Evolutionary conservation across 2,113 vertebrate genomes (phyloP).

Genomic region (Bos javanicus): DNA sequence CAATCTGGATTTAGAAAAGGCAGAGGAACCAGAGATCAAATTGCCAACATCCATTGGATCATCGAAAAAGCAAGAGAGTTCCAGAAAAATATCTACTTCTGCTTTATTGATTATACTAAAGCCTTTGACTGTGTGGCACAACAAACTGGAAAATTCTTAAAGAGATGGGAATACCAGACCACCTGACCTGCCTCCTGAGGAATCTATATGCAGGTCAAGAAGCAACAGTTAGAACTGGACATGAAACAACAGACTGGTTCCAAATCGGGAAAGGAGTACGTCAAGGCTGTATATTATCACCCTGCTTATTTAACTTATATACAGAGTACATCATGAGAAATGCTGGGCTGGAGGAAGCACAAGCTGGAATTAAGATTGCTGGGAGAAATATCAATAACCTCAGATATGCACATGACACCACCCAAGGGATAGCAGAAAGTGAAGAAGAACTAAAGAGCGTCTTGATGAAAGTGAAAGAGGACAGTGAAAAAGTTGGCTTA

Average conservation of each 20-base stretch:
- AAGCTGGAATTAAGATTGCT: not conserved
- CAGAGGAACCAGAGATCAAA: not conserved
- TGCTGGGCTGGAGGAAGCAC: not conserved
- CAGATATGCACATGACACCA: not conserved
- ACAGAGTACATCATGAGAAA: not conserved
- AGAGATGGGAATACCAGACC: not conserved
- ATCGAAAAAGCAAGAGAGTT: not conserved
- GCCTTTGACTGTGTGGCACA: not conserved
- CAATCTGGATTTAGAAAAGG: not conserved
- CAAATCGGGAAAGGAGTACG: not conserved
- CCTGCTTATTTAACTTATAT: not conserved
- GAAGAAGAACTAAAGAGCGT: not conserved
- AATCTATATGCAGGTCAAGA: not conserved
- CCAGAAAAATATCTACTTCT: not conserved
- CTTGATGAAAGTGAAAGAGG: not conserved
- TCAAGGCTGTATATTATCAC: not conserved
- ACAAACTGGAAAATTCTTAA: not conserved
- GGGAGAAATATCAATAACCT: not conserved
- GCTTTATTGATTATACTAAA: not conserved
- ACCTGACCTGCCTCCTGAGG: not conserved
- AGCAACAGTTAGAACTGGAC: not conserved
- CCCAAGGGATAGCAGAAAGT: not conserved
- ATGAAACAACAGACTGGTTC: not conserved
- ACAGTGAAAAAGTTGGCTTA: not conserved
- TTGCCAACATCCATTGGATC: not conserved